Conservation (phyloP, 92 coral and sea anemone species). For the Zoanthus solanderi region DNA sequence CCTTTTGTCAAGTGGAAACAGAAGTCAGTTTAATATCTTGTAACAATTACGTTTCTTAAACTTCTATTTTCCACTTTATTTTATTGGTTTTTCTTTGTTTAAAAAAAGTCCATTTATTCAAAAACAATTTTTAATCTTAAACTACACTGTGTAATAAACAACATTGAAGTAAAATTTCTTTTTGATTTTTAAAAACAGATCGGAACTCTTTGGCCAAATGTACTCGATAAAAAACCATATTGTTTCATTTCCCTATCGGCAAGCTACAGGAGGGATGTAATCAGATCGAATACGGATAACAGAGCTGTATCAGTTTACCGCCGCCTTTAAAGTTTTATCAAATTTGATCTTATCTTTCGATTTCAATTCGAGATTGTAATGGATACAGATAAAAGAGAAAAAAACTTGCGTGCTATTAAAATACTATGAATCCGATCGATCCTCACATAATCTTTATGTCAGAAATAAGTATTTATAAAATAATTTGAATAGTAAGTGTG, state of each 20-base stretch:
- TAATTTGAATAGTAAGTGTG: too few relatives aligned
- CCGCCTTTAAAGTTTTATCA: background rate
- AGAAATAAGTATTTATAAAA: too few relatives aligned
- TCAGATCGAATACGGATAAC: background rate
- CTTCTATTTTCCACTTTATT: too few relatives aligned
- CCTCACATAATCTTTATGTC: background rate
- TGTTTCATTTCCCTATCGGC: slow-evolving; percentile 9
- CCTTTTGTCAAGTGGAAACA: too few relatives aligned
- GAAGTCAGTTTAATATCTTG: too few relatives aligned
- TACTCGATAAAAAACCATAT: background rate
- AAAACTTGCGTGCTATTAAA: background rate
- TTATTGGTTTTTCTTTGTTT: too few relatives aligned
- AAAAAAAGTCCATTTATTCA: too few relatives aligned
- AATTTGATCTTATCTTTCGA: background rate
- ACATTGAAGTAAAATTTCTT: too few relatives aligned
- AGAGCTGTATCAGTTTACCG: background rate
- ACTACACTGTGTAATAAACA: too few relatives aligned
- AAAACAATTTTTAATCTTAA: too few relatives aligned
- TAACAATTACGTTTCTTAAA: too few relatives aligned
- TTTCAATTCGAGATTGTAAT: background rate
- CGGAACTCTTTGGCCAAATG: background rate
- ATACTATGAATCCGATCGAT: background rate
- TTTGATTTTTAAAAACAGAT: background rate
- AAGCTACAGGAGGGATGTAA: background rate
- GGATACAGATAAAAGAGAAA: background rate